phyloP scores from a whole-genome alignment of 2,113 vertebrate genomes.

The Corythaixoides concolor region DNA sequence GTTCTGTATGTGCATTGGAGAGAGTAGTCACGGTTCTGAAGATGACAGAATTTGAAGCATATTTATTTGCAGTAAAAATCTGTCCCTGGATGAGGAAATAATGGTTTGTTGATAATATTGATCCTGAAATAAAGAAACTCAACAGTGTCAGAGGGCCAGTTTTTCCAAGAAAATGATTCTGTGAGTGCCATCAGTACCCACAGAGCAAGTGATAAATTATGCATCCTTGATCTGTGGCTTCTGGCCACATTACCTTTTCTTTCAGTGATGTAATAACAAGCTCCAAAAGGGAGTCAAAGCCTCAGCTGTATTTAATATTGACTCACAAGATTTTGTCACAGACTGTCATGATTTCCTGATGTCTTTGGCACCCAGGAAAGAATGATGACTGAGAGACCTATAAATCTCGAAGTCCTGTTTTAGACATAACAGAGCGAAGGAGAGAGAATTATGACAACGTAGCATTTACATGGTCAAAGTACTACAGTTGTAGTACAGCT shows the following conservation, averaged over 20 bases:
- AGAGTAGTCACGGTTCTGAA: constrained; percentile 9
- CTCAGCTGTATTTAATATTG: background rate
- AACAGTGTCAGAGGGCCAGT: background rate
- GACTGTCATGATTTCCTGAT: background rate
- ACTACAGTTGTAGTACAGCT: constrained; percentile 18
- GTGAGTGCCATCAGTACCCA: background rate
- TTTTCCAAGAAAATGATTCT: background rate
- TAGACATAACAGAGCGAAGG: background rate
- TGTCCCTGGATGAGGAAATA: background rate
- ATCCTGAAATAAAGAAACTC: background rate
- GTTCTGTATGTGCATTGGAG: background rate
- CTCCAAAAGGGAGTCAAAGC: background rate
- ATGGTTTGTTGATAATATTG: background rate
- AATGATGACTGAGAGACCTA: background rate
- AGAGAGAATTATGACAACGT: constrained; percentile 24
- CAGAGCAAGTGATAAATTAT: background rate
- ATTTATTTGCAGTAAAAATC: constrained; percentile 17
- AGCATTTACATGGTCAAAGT: constrained; percentile 56
- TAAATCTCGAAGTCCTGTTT: constrained; percentile 29
- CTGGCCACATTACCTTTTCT: background rate
- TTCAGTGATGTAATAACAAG: background rate
- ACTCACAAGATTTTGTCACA: constrained; percentile 5
- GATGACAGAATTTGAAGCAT: background rate
- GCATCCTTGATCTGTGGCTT: background rate
- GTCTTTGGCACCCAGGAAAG: background rate